These are phyloP conservation scores for Armadillidium nasatum DNA, from an alignment of 1,140 invertebrate genomes.

Conservation along the genomic window DNA sequence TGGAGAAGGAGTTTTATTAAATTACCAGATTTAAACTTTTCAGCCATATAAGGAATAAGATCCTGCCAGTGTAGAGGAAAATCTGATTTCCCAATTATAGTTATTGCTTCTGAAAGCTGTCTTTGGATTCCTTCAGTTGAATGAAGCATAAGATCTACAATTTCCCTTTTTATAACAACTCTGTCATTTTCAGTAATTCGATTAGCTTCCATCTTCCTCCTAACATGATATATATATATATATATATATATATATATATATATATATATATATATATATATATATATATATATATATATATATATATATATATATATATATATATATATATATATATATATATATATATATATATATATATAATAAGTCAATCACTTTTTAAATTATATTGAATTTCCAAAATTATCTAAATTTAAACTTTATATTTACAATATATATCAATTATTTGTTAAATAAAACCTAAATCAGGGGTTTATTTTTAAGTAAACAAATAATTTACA, in stretches of 20 bases:
- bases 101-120: constrained; percentile 91
- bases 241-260: background rate
- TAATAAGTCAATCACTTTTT: too few species aligned
- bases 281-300: background rate
- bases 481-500: too few species aligned
- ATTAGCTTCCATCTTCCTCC: constrained; percentile 71
- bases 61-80: constrained; percentile 59
- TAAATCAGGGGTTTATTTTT: too few species aligned
- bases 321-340: background rate
- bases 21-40: constrained; percentile 51
- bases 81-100: constrained; percentile 73
- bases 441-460: too few species aligned
- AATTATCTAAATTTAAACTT: too few species aligned
- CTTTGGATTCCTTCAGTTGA: constrained; percentile 85
- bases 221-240: constrained; percentile 47
- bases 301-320: background rate
- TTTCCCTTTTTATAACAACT: constrained; percentile 71
- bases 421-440: too few species aligned
- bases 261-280: background rate
- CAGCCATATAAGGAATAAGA: constrained; percentile 54
- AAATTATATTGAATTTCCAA: too few species aligned
- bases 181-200: constrained; percentile 76
- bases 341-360: too few species aligned
- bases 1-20: too few species aligned
- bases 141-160: constrained; percentile 87